phyloP scores from a whole-genome alignment of 1,140 invertebrate species.

The Centruroides sculpturatus region DNA sequence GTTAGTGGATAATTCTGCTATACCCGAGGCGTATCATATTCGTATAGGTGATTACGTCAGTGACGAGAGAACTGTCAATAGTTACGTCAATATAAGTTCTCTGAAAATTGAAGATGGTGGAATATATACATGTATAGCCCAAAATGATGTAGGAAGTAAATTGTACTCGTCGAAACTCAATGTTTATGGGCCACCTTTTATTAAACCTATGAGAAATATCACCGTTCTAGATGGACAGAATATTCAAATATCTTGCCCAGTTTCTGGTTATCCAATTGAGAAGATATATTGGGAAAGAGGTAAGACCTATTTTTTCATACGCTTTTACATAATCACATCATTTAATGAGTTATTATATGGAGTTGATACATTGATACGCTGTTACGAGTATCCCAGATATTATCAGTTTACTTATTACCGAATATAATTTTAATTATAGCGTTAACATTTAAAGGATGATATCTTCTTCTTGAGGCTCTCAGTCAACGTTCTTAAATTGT shows the following conservation, averaged over 20 bases:
- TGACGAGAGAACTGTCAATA: slow-evolving; percentile 43
- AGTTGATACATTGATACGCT: too few species aligned
- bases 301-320: slow-evolving; percentile 24
- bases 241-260: slow-evolving; percentile 76
- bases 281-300: slow-evolving; percentile 78
- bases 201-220: slow-evolving; percentile 77
- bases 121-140: slow-evolving; percentile 31
- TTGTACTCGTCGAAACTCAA: slow-evolving; percentile 67
- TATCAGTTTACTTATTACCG: too few species aligned
- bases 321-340: too few species aligned
- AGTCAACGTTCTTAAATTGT: too few species aligned
- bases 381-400: too few species aligned
- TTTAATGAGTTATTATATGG: too few species aligned
- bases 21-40: slow-evolving; percentile 15
- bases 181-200: slow-evolving; percentile 60
- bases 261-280: slow-evolving; percentile 83
- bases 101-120: slow-evolving; percentile 29
- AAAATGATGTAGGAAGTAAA: slow-evolving; percentile 38
- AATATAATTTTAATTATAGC: too few species aligned
- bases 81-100: slow-evolving; percentile 65
- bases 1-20: slow-evolving; percentile 14
- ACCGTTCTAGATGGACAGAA: slow-evolving; percentile 73
- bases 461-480: too few species aligned
- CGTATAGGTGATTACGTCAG: slow-evolving; percentile 14
- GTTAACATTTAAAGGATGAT: too few species aligned